A percentile compares a stretch with the other conserved stretches of the same genome.
Evolutionary conservation across 2,113 vertebrate genomes (phyloP).

Genomic region (Scartelaos histophorus): DNA sequence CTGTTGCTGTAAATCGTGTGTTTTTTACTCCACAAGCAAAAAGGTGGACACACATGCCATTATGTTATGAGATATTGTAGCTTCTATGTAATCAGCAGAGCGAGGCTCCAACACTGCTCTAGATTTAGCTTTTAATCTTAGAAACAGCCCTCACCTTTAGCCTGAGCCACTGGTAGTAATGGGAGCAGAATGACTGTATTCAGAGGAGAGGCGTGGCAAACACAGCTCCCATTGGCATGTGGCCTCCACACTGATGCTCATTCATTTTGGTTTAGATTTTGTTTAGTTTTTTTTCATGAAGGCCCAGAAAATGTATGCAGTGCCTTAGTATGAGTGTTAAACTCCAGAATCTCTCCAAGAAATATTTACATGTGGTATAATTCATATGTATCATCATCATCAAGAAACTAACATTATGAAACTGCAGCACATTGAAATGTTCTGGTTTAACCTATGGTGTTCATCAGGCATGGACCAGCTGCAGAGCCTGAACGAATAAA

Average conservation of each 20-base stretch:
- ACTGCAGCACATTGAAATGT: neutral
- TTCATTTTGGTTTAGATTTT: neutral
- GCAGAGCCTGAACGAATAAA: neutral
- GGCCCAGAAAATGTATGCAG: no score
- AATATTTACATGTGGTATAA: no score
- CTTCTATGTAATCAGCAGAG: constrained; percentile 14
- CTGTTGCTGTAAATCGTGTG: neutral
- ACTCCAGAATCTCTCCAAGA: no score
- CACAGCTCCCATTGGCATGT: neutral
- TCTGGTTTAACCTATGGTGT: neutral
- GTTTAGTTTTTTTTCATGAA: neutral
- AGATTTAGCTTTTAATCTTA: constrained; percentile 21
- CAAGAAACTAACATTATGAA: neutral
- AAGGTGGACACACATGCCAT: neutral
- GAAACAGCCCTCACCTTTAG: constrained; percentile 4
- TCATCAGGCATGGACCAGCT: neutral
- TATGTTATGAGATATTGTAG: constrained; percentile 1
- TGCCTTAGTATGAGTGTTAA: no score
- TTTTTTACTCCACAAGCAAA: neutral
- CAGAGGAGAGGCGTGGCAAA: neutral
- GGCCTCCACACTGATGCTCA: neutral
- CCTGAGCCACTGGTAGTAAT: constrained; percentile 1
- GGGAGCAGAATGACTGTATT: neutral
- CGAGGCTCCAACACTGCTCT: constrained; percentile 8
- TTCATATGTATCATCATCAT: no score